Evolutionary conservation across 2,797 vertebrate genomes (phyloP).

Genomic region (Serranus cabrilla): DNA sequence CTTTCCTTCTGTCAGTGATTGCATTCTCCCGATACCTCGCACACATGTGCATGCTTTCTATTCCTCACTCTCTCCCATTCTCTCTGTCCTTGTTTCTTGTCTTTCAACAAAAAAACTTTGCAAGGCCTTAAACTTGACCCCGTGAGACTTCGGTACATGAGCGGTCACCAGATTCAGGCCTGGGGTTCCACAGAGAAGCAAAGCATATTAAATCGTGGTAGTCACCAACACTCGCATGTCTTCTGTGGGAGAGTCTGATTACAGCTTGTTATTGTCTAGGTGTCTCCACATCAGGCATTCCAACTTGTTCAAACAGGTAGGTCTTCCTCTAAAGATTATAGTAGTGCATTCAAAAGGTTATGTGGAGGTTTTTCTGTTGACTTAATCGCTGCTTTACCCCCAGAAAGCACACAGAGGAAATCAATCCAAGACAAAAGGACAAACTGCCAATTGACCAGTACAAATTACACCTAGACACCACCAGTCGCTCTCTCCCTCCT

Average conservation of each 20-base stretch:
- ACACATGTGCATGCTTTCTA: background rate
- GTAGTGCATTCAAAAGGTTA: slow-evolving; percentile 13
- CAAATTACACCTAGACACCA: background rate
- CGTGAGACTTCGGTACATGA: background rate
- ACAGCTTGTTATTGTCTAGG: slow-evolving; percentile 24
- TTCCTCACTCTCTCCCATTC: background rate
- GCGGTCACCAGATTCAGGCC: background rate
- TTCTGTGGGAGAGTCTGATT: slow-evolving; percentile 6
- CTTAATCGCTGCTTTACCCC: background rate
- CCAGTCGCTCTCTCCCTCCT: background rate
- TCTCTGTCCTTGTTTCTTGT: background rate
- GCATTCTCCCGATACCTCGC: background rate
- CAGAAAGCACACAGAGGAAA: slow-evolving; percentile 1
- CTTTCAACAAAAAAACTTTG: background rate
- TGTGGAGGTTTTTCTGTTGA: slow-evolving; percentile 9
- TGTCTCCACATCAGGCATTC: slow-evolving; percentile 9
- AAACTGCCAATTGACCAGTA: background rate
- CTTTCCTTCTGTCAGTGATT: background rate
- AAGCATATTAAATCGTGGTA: background rate
- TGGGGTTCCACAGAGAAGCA: background rate
- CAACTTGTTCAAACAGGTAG: background rate
- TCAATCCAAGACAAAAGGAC: background rate
- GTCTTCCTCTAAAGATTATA: slow-evolving; percentile 17
- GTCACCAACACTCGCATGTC: background rate
- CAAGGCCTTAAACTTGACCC: background rate